These are phyloP conservation scores for Cephus spinipes DNA, from an alignment of 2,888 invertebrate species.

Conservation along the genomic window DNA sequence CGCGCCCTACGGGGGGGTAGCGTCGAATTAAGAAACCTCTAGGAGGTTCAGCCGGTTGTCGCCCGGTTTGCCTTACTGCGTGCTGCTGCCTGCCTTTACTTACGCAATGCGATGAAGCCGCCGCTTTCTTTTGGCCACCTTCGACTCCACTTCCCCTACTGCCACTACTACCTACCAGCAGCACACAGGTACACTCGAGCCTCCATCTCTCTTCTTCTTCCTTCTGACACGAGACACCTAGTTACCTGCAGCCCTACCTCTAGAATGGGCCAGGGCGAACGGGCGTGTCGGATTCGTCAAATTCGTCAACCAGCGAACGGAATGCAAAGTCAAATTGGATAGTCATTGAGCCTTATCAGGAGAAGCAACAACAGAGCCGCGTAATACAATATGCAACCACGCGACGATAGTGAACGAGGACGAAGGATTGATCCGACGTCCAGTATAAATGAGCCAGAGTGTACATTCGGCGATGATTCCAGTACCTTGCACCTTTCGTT, in stretches of 20 bases:
- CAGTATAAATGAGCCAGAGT: background rate
- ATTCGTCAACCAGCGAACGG: background rate
- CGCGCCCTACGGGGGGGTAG: background rate
- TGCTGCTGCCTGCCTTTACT: conserved; percentile 11
- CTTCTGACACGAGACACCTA: background rate
- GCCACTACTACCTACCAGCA: background rate
- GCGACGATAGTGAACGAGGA: background rate
- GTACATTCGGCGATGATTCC: background rate
- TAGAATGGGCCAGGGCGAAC: background rate
- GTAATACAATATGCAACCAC: background rate
- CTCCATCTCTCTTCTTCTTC: background rate
- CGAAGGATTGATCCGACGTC: background rate
- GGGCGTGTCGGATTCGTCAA: background rate
- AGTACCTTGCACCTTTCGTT: background rate
- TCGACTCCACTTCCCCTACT: background rate
- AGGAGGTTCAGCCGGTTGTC: conserved; percentile 17
- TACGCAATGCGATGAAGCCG: conserved; percentile 34
- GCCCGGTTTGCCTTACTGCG: background rate
- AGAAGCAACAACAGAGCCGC: background rate
- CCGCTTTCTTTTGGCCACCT: conserved; percentile 36
- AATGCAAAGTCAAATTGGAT: background rate
- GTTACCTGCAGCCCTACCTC: background rate
- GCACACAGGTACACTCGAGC: background rate
- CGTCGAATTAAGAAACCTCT: conserved; percentile 37
- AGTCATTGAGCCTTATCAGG: background rate